These are phyloP conservation scores for Micropoecilia bifurca DNA, from an alignment of 2,797 vertebrate genomes.

Conservation along the genomic window DNA sequence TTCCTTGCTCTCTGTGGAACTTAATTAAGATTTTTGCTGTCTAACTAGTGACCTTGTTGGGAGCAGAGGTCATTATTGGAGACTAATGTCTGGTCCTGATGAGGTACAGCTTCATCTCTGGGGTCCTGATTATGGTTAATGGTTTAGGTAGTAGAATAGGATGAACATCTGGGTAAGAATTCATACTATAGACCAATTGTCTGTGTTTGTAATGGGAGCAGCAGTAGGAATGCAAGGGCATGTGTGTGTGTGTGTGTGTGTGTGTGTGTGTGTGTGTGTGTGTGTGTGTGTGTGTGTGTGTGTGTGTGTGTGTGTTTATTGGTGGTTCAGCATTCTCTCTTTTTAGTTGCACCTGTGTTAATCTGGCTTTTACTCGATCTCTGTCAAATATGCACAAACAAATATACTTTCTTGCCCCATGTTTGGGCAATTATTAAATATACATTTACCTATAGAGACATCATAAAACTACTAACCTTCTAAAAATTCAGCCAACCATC, in stretches of 20 bases:
- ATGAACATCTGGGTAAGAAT: not conserved
- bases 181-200: not conserved
- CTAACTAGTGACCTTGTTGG: not conserved
- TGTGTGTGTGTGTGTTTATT: not conserved
- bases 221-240: not conserved
- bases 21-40: not conserved
- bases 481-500: not conserved
- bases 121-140: not conserved
- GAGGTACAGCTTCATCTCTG: not conserved
- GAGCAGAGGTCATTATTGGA: not conserved
- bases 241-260: not conserved
- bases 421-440: not conserved
- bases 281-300: not conserved
- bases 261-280: not conserved
- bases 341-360: not conserved
- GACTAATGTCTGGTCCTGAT: not conserved
- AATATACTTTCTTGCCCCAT: not conserved
- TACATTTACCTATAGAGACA: not conserved
- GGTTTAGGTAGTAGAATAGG: not conserved
- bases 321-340: not conserved
- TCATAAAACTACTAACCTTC: not conserved
- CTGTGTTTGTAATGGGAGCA: not conserved
- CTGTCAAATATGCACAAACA: not conserved
- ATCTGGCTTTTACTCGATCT: not conserved
- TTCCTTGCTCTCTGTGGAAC: conserved; percentile 1